Conservation (phyloP, 2,888 invertebrate genomes). For the Brenthis hecate region DNA sequence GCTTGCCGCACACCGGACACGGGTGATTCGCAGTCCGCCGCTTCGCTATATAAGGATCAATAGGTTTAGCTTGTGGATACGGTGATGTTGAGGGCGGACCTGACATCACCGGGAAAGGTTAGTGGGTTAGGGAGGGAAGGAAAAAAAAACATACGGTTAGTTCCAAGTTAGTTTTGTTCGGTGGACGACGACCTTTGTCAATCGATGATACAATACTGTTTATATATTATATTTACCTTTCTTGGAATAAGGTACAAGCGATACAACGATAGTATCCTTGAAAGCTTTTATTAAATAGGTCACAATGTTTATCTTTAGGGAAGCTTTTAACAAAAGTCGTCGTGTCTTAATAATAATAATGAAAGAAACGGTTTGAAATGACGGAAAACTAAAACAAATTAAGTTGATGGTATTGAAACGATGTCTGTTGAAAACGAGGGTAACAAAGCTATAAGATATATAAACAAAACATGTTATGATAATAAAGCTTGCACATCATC, state of each 20-base stretch:
- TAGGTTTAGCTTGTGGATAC: slow-evolving; percentile 81
- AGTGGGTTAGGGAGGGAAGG: slow-evolving; percentile 68
- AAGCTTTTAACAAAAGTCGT: slow-evolving; percentile 43
- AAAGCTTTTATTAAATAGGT: background rate
- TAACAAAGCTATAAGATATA: slow-evolving; percentile 64
- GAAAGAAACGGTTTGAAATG: slow-evolving; percentile 32
- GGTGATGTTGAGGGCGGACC: slow-evolving; percentile 85
- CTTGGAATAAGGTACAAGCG: background rate
- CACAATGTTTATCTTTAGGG: slow-evolving; percentile 12
- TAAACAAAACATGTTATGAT: slow-evolving; percentile 80
- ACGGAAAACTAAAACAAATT: slow-evolving; percentile 51
- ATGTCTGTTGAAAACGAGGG: slow-evolving; percentile 64
- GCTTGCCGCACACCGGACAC: slow-evolving; percentile 97
- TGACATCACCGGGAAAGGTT: slow-evolving; percentile 77
- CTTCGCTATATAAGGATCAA: slow-evolving; percentile 94
- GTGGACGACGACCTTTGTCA: slow-evolving; percentile 49
- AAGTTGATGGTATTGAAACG: slow-evolving; percentile 58
- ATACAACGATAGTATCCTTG: background rate
- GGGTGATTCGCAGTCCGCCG: slow-evolving; percentile 97
- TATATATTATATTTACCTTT: background rate
- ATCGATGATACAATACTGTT: slow-evolving; percentile 23
- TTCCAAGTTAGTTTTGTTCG: slow-evolving; percentile 57
- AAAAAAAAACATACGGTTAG: slow-evolving; percentile 69
- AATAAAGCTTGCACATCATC: slow-evolving; percentile 74
- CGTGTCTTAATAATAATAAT: slow-evolving; percentile 44